phyloP scores from a whole-genome alignment of 2,797 vertebrate genomes.

The Microchirus variegatus region DNA sequence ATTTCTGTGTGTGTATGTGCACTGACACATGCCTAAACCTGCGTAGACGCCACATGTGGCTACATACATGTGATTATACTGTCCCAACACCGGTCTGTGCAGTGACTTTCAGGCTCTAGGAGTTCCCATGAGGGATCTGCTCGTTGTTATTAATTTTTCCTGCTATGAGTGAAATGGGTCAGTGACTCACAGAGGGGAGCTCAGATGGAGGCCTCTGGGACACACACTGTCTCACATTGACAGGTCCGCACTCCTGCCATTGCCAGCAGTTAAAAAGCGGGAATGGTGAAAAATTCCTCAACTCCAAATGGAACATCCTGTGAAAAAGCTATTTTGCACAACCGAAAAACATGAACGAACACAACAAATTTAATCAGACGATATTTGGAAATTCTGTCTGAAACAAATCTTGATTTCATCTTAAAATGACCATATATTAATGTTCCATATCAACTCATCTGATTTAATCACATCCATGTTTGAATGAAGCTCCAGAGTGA shows the following conservation, averaged over 20 bases:
- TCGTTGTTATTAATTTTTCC: conserved; percentile 74
- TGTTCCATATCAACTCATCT: too few relatives aligned
- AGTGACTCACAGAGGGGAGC: conserved; percentile 74
- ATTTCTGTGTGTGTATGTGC: not conserved
- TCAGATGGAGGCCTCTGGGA: conserved; percentile 66
- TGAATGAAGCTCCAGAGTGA: too few relatives aligned
- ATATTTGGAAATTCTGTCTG: too few relatives aligned
- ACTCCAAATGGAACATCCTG: too few relatives aligned
- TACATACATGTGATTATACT: conserved; percentile 2
- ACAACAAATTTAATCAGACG: too few relatives aligned
- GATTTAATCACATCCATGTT: too few relatives aligned
- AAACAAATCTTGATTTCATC: too few relatives aligned
- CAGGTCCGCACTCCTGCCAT: conserved; percentile 56
- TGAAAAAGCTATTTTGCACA: too few relatives aligned
- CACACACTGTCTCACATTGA: conserved; percentile 72
- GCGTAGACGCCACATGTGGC: not conserved
- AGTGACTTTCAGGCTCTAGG: conserved; percentile 51
- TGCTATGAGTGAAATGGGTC: conserved; percentile 75
- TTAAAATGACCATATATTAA: too few relatives aligned
- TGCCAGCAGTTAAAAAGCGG: too few relatives aligned
- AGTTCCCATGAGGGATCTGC: conserved; percentile 55
- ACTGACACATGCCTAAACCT: conserved; percentile 5
- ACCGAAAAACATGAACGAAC: too few relatives aligned
- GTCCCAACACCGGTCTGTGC: conserved; percentile 37
- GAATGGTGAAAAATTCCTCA: too few relatives aligned